phyloP scores from a whole-genome alignment of 2,113 vertebrate genomes.

The Eupsittula cactorum region DNA sequence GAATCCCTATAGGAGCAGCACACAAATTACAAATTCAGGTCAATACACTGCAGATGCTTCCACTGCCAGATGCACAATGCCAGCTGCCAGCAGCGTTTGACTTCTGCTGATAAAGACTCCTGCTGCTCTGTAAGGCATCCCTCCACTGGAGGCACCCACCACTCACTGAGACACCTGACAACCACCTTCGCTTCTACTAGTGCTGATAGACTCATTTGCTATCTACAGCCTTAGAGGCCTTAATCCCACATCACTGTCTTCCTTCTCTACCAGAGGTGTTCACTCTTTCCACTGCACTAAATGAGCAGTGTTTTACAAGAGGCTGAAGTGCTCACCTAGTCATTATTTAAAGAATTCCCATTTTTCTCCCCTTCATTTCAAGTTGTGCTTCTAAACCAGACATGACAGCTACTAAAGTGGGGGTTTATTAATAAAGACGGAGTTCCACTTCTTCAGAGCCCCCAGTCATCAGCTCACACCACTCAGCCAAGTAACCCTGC shows the following conservation, averaged over 20 bases:
- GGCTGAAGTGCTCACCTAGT: background rate
- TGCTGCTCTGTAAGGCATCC: background rate
- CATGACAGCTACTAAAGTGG: background rate
- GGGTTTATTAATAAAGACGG: background rate
- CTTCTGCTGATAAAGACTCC: background rate
- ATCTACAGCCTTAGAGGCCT: background rate
- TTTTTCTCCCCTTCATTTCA: background rate
- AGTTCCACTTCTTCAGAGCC: background rate
- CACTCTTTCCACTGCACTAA: background rate
- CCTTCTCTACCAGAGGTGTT: background rate
- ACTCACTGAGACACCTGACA: background rate
- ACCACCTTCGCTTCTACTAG: background rate
- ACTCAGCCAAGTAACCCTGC: background rate
- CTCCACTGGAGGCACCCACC: background rate
- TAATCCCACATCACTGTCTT: fast-evolving
- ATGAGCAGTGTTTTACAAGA: background rate
- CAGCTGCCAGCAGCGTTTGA: background rate
- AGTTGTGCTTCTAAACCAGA: background rate
- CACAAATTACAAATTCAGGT: background rate
- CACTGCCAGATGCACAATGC: background rate
- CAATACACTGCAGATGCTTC: background rate
- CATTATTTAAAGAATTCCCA: fast-evolving
- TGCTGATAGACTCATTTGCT: background rate
- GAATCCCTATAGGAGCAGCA: background rate
- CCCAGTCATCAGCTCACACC: background rate